Conservation (phyloP, 2,113 vertebrate genomes). For the Leucopsar rothschildi region DNA sequence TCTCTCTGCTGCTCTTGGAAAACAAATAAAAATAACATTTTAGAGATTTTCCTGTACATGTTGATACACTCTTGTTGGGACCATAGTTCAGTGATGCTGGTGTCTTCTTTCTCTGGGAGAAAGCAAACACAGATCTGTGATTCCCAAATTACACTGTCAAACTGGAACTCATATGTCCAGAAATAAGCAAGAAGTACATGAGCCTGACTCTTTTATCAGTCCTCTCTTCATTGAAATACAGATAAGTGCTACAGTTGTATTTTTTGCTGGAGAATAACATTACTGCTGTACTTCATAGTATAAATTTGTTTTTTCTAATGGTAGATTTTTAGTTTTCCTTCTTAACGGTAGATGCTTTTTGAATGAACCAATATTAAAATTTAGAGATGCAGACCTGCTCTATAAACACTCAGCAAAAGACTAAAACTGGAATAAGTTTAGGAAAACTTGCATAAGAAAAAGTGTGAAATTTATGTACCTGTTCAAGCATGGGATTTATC, state of each 20-base stretch:
- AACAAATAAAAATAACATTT: not conserved
- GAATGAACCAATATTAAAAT: not conserved
- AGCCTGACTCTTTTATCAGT: not conserved
- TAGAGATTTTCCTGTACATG: not conserved
- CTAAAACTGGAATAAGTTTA: not conserved
- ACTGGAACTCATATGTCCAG: not conserved
- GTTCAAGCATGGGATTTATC: not conserved
- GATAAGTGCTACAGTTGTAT: not conserved
- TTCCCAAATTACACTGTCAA: not conserved
- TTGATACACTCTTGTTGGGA: not conserved
- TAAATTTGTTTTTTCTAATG: not conserved
- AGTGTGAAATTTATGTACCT: not conserved
- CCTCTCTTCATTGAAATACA: not conserved
- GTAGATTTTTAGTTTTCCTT: not conserved
- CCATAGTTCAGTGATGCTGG: rapidly evolving
- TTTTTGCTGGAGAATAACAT: not conserved
- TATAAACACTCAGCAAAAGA: not conserved
- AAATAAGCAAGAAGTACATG: not conserved
- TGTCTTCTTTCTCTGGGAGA: not conserved
- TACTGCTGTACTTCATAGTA: not conserved
- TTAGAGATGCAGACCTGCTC: not conserved
- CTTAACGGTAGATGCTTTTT: not conserved
- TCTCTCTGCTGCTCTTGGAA: not conserved
- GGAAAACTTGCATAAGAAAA: not conserved
- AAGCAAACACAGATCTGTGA: not conserved